Conservation (phyloP, 2,888 invertebrate species). For the Buathra laborator region DNA sequence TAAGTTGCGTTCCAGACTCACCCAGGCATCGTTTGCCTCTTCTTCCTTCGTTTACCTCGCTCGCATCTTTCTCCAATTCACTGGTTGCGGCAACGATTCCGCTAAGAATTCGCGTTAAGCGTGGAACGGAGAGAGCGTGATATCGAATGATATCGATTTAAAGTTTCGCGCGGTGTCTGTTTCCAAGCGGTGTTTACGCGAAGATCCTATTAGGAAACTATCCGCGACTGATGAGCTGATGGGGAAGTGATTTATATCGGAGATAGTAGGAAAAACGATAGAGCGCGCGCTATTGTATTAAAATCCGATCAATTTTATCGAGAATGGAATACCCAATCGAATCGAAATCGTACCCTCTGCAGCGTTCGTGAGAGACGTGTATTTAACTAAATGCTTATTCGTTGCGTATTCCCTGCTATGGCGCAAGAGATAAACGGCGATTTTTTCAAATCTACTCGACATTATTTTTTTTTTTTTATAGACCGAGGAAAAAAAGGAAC, state of each 20-base stretch:
- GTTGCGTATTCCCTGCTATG: background rate
- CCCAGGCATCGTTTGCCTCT: background rate
- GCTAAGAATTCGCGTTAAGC: slow-evolving; percentile 9
- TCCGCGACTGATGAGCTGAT: slow-evolving; percentile 43
- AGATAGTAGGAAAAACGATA: background rate
- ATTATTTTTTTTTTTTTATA: background rate
- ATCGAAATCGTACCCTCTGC: background rate
- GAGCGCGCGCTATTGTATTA: slow-evolving; percentile 5
- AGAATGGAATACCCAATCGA: background rate
- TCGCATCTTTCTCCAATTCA: slow-evolving; percentile 47
- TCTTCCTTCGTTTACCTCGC: slow-evolving; percentile 18
- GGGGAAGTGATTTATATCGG: slow-evolving; percentile 57
- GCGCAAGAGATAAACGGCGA: background rate
- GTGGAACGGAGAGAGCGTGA: background rate
- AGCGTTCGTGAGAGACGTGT: background rate
- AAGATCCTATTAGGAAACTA: slow-evolving; percentile 61
- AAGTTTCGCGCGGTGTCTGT: slow-evolving; percentile 56
- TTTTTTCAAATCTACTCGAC: background rate
- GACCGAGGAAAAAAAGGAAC: too few species aligned
- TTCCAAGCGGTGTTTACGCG: slow-evolving; percentile 62
- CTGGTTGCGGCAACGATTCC: slow-evolving; percentile 35
- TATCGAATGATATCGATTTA: slow-evolving; percentile 61
- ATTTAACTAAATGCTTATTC: background rate
- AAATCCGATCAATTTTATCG: background rate
- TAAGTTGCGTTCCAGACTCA: slow-evolving; percentile 40